Conservation (phyloP, 2,797 vertebrate genomes). For the Rhynchotus rufescens region DNA sequence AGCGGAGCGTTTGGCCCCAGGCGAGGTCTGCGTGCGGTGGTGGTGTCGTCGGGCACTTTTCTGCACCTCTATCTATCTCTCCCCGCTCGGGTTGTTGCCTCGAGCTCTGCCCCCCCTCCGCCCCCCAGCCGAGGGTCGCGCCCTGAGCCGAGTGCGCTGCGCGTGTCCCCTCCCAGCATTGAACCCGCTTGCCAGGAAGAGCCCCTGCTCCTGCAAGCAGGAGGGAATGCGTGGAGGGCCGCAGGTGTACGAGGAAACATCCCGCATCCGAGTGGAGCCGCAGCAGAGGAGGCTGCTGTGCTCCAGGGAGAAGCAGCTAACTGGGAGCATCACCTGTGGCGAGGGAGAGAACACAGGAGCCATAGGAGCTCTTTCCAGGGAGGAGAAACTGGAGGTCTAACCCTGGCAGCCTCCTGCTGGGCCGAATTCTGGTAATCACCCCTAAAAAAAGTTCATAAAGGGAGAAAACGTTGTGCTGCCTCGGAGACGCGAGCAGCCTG, state of each 20-base stretch:
- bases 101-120: neutral
- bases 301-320: neutral
- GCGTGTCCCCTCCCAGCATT: too few species aligned
- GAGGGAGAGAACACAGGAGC: too few species aligned
- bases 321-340: too few species aligned
- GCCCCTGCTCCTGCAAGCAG: neutral
- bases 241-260: neutral
- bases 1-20: neutral
- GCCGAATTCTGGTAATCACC: neutral
- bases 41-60: slow-evolving; percentile 19
- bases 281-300: neutral
- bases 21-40: neutral
- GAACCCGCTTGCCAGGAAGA: neutral
- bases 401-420: neutral
- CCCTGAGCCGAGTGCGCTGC: too few species aligned
- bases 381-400: neutral
- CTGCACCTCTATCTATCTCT: neutral
- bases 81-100: too few species aligned
- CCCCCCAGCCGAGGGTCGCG: too few species aligned
- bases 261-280: neutral
- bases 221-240: neutral
- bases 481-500: neutral
- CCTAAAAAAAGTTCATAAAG: neutral
- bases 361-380: neutral
- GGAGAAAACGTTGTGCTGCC: neutral